Evolutionary conservation across 2,888 invertebrate genomes (phyloP), one percentile per base, ranked within the genome.

Genomic region (Polietes domitor): DNA sequence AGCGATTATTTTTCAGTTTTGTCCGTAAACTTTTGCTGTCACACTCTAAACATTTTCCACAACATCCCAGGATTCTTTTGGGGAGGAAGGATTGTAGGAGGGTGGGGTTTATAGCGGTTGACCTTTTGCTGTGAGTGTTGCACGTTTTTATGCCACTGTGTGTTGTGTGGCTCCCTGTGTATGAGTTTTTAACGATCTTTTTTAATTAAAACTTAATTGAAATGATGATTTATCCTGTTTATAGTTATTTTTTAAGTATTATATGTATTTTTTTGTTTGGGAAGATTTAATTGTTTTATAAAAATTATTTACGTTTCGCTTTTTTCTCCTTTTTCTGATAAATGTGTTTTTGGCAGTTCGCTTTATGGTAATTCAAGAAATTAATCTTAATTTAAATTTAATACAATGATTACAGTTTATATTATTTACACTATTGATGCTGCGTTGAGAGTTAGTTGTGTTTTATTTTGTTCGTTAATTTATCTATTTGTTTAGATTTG

Each of bases 401-500:
- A 15, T 47, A 47, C 3, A 19, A 15, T 53, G 21, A 19, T 58
- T 24, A 58, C 58, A 58, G 7, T 24, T 15, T 58, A 58, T 58
- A 10, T 58, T 58, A 58, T 58, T 24, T 58, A 58, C 58, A 58
- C 15, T 21, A 53, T 1, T 53, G 19, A 9, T 53, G 53, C 53
- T 53, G 5, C 21, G 9, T 53, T 53, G 12, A 2, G 19, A 53
- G n/a, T 47, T 47, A n/a, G 4, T 32, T n/a, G 12, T 47, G 37
- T 10, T 9, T 37, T 37, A 5, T 32, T 37, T 47, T n/a, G n/a
- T 47, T 47, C 5, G 5, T 58, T 15, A 58, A 58, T 58, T 58
- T 58, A 58, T 15, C 58, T 58, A 58, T 15, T 58, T 58, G 12
- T 72, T 28, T 74, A 70, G 19, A 32, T 63, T n/a, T n/a, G n/a